Evolutionary conservation across 2,113 vertebrate genomes (phyloP), one percentile per base, ranked within the genome.

Genomic region (Xenopus borealis): DNA sequence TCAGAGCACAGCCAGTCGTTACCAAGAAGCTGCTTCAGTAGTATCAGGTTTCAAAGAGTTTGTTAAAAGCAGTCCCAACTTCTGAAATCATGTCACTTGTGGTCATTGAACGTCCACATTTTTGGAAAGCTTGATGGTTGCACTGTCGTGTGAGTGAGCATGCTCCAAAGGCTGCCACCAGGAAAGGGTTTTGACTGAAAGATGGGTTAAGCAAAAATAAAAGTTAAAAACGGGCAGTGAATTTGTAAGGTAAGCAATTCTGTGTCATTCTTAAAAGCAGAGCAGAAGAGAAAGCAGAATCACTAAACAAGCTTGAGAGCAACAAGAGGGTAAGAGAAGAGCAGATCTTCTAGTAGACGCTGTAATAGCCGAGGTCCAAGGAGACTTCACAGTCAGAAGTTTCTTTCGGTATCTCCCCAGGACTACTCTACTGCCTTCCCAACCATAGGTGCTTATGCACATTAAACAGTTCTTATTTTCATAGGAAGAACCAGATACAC

Each of bases 41-140:
- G 30, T 62, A 75, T 96, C 88, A 98, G 84, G 86, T 92, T 84
- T 97, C 95, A 72, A 97, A 98, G 46, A 98, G 91, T 81, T 90
- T 94, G 81, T 73, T 92, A 87, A 99, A 99, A 65, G 95, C 95
- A 0, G 90, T 82, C 64, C 95, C 92, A 2, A 99, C 88, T 89
- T 99, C 95, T 55, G 92, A 87, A 79, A 99, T 91, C 96, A 99
- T 98, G 88, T 98, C 95, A 0, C 93, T 89, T 69, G 97, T 94
- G 71, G 95, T 98, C 84, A 93, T 96, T 77, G 96, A 90, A 16
- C 97, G 93, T 80, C 95, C 94, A 0, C 93, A 86, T 81, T 86
- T 94, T 79, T 94, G 92, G 82, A 99, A 99, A 68, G 96, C 97
- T 81, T 97, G 96, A 67, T 79, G 89, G 90, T 94, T 96, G 70